Base-by-base conservation (phyloP, 2,888 invertebrate genomes). In the Agonopterix arenella region DNA sequence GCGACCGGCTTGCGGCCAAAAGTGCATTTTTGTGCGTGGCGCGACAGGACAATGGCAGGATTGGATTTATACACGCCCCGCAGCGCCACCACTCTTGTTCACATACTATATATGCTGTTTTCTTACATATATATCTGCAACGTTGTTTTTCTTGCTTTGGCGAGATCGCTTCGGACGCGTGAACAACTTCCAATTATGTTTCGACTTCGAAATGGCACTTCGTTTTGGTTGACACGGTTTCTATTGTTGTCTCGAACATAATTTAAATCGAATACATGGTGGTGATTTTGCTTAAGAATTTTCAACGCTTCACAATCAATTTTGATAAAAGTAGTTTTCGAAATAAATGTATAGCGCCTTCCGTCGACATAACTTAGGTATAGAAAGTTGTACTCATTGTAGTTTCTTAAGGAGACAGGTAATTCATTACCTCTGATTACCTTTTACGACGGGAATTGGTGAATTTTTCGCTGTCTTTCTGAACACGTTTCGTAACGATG, bases 11-110 rank as follows among this genome's bases (percentile, higher is more conserved):
- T 61, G 57, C 61, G 54, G 43, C 53, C 66, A 70, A 76, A 68
- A 76, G 72, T 70, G 70, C 68, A 70, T 64, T 75, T 71, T 71
- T 69, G 64, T 66, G 65, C 61, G 66, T 58, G 61, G 61, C 64
- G 62, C 68, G 79, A 82, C 82, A 82, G 79, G 66, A 82, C 84
- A 83, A 84, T 84, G 79, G 76, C 55, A 58, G 62, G 59, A 67
- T 64, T 65, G 70, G 70, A 80, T 82, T 84, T 82, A 79, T 82
- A 73, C 73, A 68, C 70, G 62, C 64, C 78, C 74, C 72, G 75
- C 73, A 59, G 79, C 68, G 78, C 74, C 65, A 57, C 65, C 58
- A 56, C 65, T 58, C 63, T 60, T 68, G 71, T 43, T 43, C 43
- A 43, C 13, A 43, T 43, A 1, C 43, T 28, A 43, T 43, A 43